These are phyloP conservation scores for Scaeva pyrastri DNA, from an alignment of 2,888 invertebrate species.

Conservation along the genomic window DNA sequence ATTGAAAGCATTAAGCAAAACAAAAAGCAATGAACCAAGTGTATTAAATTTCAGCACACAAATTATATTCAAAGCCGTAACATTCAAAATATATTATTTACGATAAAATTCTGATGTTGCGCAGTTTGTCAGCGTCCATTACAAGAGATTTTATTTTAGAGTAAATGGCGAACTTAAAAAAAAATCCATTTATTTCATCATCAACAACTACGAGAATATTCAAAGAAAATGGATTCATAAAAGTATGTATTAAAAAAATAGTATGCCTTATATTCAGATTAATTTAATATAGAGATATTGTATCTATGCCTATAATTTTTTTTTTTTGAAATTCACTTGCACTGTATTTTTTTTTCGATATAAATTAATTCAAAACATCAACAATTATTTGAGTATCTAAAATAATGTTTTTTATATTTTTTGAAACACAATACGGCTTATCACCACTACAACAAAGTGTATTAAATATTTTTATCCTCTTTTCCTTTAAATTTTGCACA, in stretches of 20 bases:
- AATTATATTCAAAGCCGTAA: constrained; percentile 72
- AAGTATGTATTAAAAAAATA: constrained; percentile 65
- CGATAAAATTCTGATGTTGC: constrained; percentile 82
- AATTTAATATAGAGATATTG: constrained; percentile 12
- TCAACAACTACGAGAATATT: constrained; percentile 5
- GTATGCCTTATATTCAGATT: constrained; percentile 23
- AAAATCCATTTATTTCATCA: constrained; percentile 41
- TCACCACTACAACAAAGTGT: background rate
- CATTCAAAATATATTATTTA: constrained; percentile 53
- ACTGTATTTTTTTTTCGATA: constrained; percentile 40
- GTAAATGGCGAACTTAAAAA: constrained; percentile 54
- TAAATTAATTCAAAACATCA: constrained; percentile 43
- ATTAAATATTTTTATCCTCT: constrained; percentile 20
- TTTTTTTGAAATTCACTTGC: constrained; percentile 50
- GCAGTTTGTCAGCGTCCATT: constrained; percentile 83
- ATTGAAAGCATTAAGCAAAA: background rate
- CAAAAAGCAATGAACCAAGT: background rate
- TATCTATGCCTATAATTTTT: constrained; percentile 11
- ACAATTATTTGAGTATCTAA: constrained; percentile 12
- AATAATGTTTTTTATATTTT: constrained; percentile 2
- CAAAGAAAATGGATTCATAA: constrained; percentile 51
- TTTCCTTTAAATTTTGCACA: constrained; percentile 56
- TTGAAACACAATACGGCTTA: constrained; percentile 9
- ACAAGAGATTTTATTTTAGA: constrained; percentile 61
- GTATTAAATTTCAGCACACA: background rate